These are phyloP conservation scores for Leuciscus idus DNA, from an alignment of 2,113 vertebrate species.

Conservation along the genomic window DNA sequence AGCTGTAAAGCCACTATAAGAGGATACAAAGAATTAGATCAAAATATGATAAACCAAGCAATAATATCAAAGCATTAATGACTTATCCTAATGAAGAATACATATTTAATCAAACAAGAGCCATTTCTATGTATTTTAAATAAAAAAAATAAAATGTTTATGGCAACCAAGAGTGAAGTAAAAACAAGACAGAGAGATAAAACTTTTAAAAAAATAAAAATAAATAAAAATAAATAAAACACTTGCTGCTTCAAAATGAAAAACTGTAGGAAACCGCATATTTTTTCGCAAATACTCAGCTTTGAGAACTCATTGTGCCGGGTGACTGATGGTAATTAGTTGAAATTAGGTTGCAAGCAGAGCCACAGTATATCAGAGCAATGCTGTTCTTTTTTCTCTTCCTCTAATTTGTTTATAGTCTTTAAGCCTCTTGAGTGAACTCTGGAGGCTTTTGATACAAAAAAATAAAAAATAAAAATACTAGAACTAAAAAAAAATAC, in stretches of 20 bases:
- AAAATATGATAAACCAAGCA: background rate
- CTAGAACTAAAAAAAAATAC: constrained; percentile 42
- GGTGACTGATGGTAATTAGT: constrained; percentile 56
- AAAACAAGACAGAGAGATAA: constrained; percentile 34
- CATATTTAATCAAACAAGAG: constrained; percentile 8
- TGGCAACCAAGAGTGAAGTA: constrained; percentile 27
- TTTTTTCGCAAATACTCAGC: constrained; percentile 26
- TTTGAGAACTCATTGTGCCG: constrained; percentile 34
- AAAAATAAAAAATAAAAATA: background rate
- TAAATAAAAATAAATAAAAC: background rate
- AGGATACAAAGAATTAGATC: background rate
- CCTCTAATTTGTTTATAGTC: constrained; percentile 48
- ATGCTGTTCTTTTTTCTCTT: constrained; percentile 19
- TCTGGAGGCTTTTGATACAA: constrained; percentile 39
- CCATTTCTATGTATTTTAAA: constrained; percentile 22
- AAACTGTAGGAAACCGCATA: background rate
- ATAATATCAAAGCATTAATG: background rate
- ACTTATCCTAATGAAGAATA: constrained; percentile 15
- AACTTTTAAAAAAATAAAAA: too few relatives aligned
- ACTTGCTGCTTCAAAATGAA: constrained; percentile 42
- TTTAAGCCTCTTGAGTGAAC: constrained; percentile 33
- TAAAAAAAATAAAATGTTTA: background rate
- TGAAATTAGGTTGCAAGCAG: constrained; percentile 52
- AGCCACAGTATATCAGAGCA: constrained; percentile 36
- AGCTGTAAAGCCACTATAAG: background rate